These are phyloP conservation scores for Drosophila aff. DNA, from an alignment of 1,140 invertebrate species.

Conservation along the genomic window DNA sequence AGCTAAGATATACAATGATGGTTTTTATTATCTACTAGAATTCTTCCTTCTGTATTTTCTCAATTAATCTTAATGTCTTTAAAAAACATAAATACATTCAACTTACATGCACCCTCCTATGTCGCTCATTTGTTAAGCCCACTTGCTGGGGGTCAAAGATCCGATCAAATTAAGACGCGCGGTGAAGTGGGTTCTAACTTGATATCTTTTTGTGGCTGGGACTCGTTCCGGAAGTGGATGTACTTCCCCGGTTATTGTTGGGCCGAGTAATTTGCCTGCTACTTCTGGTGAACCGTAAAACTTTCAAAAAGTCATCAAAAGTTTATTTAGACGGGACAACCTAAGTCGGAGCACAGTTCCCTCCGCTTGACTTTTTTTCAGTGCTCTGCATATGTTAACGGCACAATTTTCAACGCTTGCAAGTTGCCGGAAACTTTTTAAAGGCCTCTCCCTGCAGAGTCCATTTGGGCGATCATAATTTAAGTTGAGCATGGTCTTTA, in stretches of 20 bases:
- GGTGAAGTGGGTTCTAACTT: background rate
- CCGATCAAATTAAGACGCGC: slow-evolving; percentile 39
- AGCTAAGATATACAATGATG: no score
- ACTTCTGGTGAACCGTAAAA: slow-evolving; percentile 66
- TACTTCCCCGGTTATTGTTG: slow-evolving; percentile 25
- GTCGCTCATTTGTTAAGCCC: slow-evolving; percentile 33
- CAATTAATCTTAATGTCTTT: no score
- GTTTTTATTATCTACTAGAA: no score
- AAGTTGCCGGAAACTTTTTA: slow-evolving; percentile 49
- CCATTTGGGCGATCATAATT: slow-evolving; percentile 57
- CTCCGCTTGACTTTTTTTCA: slow-evolving; percentile 23
- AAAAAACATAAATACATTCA: no score
- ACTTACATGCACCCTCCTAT: background rate
- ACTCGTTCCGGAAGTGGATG: slow-evolving; percentile 32
- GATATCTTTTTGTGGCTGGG: slow-evolving; percentile 18
- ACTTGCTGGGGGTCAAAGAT: slow-evolving; percentile 23
- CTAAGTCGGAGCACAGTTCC: slow-evolving; percentile 37
- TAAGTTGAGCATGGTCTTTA: slow-evolving; percentile 57
- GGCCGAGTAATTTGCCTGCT: slow-evolving; percentile 63
- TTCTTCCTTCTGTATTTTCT: no score
- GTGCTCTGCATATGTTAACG: slow-evolving; percentile 60
- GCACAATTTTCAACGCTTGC: slow-evolving; percentile 40
- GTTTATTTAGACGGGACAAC: slow-evolving; percentile 62
- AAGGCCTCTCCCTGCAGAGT: slow-evolving; percentile 41
- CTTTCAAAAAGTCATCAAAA: slow-evolving; percentile 82